Base-by-base conservation (phyloP, 1,140 invertebrate genomes). In the Eulimnadia texana region DNA sequence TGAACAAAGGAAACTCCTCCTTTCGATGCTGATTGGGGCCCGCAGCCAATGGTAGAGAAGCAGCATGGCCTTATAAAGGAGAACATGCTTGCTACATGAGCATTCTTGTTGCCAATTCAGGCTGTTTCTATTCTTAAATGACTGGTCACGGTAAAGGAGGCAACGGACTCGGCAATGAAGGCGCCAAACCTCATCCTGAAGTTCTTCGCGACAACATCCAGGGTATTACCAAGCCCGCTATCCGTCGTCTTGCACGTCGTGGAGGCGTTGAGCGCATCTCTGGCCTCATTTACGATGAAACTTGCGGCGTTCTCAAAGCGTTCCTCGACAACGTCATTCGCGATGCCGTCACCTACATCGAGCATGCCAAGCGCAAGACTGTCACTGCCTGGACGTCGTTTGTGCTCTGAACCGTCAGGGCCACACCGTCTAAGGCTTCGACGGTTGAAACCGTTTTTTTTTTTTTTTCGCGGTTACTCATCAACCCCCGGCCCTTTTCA, bases 101-200 rank as follows among this genome's bases (percentile, higher is more conserved):
- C 51, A 23, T 11, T 22, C 2, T 47, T n/a, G 2, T 2, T 22
- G 0, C 2, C 22, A 16, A 16, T 3, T 19, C 25, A 10, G 0
- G 9, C 2, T 11, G 16, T 24, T 2, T 52, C 25, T 0, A 22
- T n/a, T n/a, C 11, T 70, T 66, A 64, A 27, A 82, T 82, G 80
- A 80, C 79, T 68, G 80, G 80, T 51, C 76, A 80, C 59, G 82
- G 82, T 29, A 83, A 84, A 70, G 81, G 79, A 66, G 82, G 81
- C 16, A 83, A 84, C 72, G 81, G 82, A 63, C 71, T 84, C 51
- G 81, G 81, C 64, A 84, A 84, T 70, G 81, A 81, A 65, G 82
- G 82, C 20, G 82, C 82, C 54, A 84, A 83, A 70, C 79, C 83
- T 66, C 82, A 85, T 74, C 75, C 83, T 24, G 72, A 76, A 66